Evolutionary conservation across 2,888 invertebrate species (phyloP), one percentile per base, ranked within the genome.

Genomic region (Synergus japonicus): DNA sequence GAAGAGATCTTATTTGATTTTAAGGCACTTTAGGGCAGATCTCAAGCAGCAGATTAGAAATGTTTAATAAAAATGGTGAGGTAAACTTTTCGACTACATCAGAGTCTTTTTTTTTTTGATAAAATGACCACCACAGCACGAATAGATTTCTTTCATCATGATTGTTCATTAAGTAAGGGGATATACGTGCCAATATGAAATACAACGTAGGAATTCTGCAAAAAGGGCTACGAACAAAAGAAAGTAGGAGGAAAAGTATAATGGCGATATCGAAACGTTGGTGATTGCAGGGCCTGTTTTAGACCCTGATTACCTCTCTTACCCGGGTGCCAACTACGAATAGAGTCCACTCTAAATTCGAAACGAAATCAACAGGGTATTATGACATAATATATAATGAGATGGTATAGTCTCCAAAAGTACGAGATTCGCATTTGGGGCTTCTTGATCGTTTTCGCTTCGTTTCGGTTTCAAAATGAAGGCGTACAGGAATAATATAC

Each of bases 321-420:
- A 85, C 84, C 84, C 85, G 81, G 86, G 83, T 83, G 84, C 83
- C 84, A 85, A 88, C 87, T 89, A 89, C 89, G 85, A 85, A 86
- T 88, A 89, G 89, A 89, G 87, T 89, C 88, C 90, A 90, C 90
- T 91, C 90, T 90, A 91, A 91, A 91, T 91, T 91, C 90, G 90
- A 91, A 91, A 91, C 90, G 86, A 89, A 89, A 88, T 86, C 81
- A 86, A 86, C 85, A 78, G 54, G 43, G 78, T 67, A 78, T 78
- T 67, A 60, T 46, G 63, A 76, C 66, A 49, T 43, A 60, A 63
- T 60, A 69, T 46, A 73, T 73, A 37, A 54, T 49, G 49, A 54
- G 15, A 37, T 73, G 73, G 54, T 54, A 46, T 73, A 1, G 12
- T 67, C 44, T 76, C 18, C 29, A 66, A 43, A 43, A 66, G 43